These are phyloP conservation scores for Elachura formosa DNA, from an alignment of 2,113 vertebrate genomes.

Conservation along the genomic window DNA sequence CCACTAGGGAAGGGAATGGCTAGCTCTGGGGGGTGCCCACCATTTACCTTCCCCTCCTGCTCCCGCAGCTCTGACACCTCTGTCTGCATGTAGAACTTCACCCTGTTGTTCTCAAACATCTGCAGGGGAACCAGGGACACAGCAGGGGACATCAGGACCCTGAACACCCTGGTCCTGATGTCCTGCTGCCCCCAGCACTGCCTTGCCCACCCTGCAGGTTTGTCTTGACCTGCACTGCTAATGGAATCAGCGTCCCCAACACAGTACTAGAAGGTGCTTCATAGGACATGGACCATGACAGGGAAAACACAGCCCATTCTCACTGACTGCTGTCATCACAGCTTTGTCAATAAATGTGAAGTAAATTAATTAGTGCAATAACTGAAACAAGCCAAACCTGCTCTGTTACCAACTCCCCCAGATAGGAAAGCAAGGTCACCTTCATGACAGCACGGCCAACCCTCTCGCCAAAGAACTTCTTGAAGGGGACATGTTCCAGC, in stretches of 20 bases:
- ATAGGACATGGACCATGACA: accelerated
- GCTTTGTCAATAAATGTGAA: not conserved
- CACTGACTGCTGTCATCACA: not conserved
- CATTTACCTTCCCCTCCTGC: constrained; percentile 91
- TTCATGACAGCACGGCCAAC: constrained; percentile 94
- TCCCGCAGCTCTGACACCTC: constrained; percentile 93
- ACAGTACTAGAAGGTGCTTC: not conserved
- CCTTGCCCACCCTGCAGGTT: not conserved
- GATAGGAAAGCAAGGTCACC: constrained; percentile 63
- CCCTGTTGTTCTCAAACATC: constrained; percentile 92
- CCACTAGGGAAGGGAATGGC: accelerated
- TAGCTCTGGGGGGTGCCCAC: not conserved
- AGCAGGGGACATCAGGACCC: not conserved
- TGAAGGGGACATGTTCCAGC: constrained; percentile 88
- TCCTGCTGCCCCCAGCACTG: not conserved
- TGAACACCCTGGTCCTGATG: not conserved
- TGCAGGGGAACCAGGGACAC: constrained; percentile 20
- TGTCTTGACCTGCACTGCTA: accelerated
- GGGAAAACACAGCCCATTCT: not conserved
- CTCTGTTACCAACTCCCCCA: not conserved
- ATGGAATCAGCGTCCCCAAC: not conserved
- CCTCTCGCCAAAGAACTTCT: constrained; percentile 88
- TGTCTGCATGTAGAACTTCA: constrained; percentile 99
- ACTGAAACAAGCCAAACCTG: not conserved
- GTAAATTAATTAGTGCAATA: not conserved